Percentiles rank a stretch among this genome's conserved stretches.
Conservation (phyloP, 2,888 invertebrate genomes). For the Eledona agricola region DNA sequence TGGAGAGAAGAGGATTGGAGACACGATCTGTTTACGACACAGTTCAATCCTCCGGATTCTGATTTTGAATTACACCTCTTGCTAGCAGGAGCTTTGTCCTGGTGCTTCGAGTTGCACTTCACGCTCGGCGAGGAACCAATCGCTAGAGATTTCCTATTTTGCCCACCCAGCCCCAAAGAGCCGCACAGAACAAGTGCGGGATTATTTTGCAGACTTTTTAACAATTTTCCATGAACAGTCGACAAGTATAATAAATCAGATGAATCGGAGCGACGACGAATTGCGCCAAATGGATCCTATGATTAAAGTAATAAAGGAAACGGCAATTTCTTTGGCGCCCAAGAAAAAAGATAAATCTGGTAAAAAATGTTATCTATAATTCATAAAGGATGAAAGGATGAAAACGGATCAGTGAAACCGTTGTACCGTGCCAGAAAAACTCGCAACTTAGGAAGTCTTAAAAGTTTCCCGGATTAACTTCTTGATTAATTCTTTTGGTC, state of each 20-base stretch:
- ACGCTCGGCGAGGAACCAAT: slow-evolving; percentile 29
- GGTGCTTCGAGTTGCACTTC: slow-evolving; percentile 28
- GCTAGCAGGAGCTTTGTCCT: slow-evolving; percentile 44
- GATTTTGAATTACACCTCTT: slow-evolving; percentile 56
- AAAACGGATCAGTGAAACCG: slow-evolving; percentile 53
- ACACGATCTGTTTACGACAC: slow-evolving; percentile 61
- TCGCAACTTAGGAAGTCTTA: slow-evolving; percentile 39
- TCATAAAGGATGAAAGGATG: slow-evolving; percentile 59
- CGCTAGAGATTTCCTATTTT: slow-evolving; percentile 24
- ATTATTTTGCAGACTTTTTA: slow-evolving; percentile 48
- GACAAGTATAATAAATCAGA: slow-evolving; percentile 59
- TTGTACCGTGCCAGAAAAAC: slow-evolving; percentile 44
- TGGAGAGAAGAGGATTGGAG: slow-evolving; percentile 54
- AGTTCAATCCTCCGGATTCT: slow-evolving; percentile 58
- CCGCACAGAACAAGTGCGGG: slow-evolving; percentile 25
- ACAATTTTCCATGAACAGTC: too few species aligned
- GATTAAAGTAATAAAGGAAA: slow-evolving; percentile 64
- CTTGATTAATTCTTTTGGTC: slow-evolving; percentile 22
- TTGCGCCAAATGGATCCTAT: slow-evolving; percentile 63
- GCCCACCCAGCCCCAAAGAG: slow-evolving; percentile 2
- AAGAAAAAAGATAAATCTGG: slow-evolving; percentile 57
- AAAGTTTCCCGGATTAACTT: slow-evolving; percentile 39
- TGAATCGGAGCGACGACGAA: slow-evolving; percentile 60
- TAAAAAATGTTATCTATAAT: slow-evolving; percentile 62
- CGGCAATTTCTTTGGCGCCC: slow-evolving; percentile 55